Percentiles rank a stretch among this genome's conserved stretches.
These are phyloP conservation scores for Anguilla anguilla DNA, from an alignment of 2,797 vertebrate species.

Conservation along the genomic window DNA sequence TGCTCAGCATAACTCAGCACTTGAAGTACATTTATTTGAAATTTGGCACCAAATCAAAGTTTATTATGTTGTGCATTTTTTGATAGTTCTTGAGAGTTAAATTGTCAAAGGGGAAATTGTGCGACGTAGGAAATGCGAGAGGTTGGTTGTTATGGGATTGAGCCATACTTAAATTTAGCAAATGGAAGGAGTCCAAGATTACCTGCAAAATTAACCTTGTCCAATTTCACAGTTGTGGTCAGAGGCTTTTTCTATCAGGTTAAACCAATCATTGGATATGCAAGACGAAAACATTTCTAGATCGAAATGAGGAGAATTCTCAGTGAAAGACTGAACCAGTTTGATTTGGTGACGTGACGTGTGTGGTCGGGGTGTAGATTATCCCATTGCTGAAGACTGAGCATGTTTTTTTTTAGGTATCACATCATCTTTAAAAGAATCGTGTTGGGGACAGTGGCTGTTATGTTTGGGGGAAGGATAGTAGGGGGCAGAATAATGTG, in stretches of 20 bases:
- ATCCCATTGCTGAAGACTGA: background rate
- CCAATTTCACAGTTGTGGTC: conserved; percentile 1
- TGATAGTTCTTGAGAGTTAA: background rate
- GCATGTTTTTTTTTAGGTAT: background rate
- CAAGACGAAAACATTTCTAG: background rate
- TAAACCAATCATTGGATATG: background rate
- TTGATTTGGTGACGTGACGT: background rate
- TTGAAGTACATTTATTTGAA: background rate
- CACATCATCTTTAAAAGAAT: background rate
- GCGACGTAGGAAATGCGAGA: conserved; percentile 12
- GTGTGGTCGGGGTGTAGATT: background rate
- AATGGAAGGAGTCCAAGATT: background rate
- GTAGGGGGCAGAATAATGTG: background rate
- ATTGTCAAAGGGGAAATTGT: background rate
- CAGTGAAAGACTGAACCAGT: background rate
- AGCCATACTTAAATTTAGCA: background rate
- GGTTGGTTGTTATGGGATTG: background rate
- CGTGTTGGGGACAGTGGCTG: background rate
- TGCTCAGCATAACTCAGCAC: background rate
- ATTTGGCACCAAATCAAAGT: background rate
- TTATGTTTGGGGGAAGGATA: background rate
- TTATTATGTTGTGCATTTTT: background rate
- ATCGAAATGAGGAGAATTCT: too few species aligned
- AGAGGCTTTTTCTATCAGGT: background rate
- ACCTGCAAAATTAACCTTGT: background rate